These are phyloP conservation scores for Drosophila suboccidentalis DNA, from an alignment of 2,888 invertebrate genomes.

Conservation along the genomic window DNA sequence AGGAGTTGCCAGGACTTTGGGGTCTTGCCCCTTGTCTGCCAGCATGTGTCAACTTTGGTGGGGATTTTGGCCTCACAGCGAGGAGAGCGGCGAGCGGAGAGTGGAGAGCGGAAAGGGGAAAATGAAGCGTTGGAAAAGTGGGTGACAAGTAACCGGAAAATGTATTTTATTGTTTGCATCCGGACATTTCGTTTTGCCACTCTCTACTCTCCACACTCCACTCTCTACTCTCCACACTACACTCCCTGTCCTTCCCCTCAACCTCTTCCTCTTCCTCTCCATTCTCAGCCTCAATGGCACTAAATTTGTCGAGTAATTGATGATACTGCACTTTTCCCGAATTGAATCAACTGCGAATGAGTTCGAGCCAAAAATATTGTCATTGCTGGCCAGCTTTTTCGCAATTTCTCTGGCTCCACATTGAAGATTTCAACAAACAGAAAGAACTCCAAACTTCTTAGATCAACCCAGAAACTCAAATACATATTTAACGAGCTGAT, in stretches of 20 bases:
- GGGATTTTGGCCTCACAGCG: slow-evolving; percentile 40
- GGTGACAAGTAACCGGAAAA: slow-evolving; percentile 85
- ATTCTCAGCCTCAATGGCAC: slow-evolving; percentile 40
- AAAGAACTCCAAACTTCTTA: background rate
- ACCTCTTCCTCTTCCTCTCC: background rate
- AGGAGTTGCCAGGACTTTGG: slow-evolving; percentile 76
- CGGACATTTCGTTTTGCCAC: slow-evolving; percentile 73
- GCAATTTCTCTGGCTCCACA: background rate
- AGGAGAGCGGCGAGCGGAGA: background rate
- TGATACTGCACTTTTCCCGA: slow-evolving; percentile 74
- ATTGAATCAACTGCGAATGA: slow-evolving; percentile 21
- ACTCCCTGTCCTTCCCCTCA: slow-evolving; percentile 14
- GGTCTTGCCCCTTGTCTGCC: slow-evolving; percentile 59
- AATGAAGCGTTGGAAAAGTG: slow-evolving; percentile 61
- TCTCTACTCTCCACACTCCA: background rate
- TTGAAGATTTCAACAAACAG: background rate
- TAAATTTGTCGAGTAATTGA: slow-evolving; percentile 82
- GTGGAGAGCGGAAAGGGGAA: background rate
- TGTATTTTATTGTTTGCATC: slow-evolving; percentile 85
- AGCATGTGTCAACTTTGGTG: slow-evolving; percentile 77
- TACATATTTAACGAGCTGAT: background rate
- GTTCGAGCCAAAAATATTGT: slow-evolving; percentile 8
- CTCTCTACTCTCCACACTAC: background rate
- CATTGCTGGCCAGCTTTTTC: background rate
- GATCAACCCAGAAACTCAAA: background rate